These are phyloP conservation scores for Drosophila macrothrix DNA, from an alignment of 2,888 invertebrate species.

Conservation along the genomic window DNA sequence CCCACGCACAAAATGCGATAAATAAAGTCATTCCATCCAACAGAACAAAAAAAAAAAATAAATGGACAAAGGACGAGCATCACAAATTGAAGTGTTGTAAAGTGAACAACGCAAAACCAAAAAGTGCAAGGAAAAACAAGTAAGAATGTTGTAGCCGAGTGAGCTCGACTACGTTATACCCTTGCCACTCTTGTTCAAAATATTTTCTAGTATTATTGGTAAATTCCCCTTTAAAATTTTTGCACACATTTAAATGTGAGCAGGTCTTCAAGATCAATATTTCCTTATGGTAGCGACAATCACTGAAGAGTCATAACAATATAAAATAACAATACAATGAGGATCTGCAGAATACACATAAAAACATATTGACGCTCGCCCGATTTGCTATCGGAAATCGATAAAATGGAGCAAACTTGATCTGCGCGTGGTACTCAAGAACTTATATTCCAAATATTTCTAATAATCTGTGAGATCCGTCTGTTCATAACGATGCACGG, in stretches of 20 bases:
- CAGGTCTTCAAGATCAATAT: not conserved
- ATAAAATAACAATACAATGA: no score
- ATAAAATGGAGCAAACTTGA: not conserved
- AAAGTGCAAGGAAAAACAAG: conserved; percentile 62
- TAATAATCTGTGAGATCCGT: not conserved
- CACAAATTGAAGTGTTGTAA: conserved; percentile 66
- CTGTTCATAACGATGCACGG: not conserved
- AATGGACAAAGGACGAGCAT: conserved; percentile 41
- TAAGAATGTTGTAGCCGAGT: not conserved
- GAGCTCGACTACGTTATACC: not conserved
- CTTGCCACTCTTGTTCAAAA: not conserved
- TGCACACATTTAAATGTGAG: not conserved
- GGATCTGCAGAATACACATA: no score
- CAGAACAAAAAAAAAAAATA: conserved; percentile 10
- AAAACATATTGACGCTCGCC: no score
- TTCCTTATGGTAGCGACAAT: not conserved
- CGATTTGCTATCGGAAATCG: not conserved
- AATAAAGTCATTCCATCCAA: conserved; percentile 57
- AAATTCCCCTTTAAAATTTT: not conserved
- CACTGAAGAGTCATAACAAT: not conserved
- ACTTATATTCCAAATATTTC: not conserved
- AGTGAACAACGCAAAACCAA: conserved; percentile 54
- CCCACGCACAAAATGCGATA: conserved; percentile 66
- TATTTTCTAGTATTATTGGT: no score
- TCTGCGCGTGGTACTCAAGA: not conserved